Evolutionary conservation across 2,113 vertebrate genomes (phyloP).

Genomic region (Muntiacus muntjak): DNA sequence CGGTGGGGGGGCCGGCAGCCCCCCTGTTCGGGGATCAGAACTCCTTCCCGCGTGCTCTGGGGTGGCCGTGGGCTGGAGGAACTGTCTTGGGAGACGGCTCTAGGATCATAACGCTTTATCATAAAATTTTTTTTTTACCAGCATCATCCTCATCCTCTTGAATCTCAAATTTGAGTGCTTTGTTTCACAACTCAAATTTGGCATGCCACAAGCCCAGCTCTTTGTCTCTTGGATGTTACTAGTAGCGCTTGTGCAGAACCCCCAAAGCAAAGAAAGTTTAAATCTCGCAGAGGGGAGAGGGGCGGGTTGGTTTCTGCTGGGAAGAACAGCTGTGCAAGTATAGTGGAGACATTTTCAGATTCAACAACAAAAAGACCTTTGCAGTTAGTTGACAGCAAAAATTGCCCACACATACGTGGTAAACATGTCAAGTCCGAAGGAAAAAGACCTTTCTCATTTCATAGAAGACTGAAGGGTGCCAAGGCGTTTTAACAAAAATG

Average conservation of each 20-base stretch:
- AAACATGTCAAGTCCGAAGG: background rate
- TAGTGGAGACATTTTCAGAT: background rate
- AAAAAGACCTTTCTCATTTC: background rate
- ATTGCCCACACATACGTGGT: background rate
- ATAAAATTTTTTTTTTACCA: background rate
- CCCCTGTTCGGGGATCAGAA: background rate
- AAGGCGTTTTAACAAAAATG: background rate
- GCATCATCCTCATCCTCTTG: background rate
- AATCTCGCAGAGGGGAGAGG: slow-evolving; percentile 38
- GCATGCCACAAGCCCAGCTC: slow-evolving; percentile 26
- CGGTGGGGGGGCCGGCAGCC: background rate
- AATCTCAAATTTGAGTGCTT: slow-evolving; percentile 36
- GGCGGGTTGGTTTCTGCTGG: background rate
- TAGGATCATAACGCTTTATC: background rate
- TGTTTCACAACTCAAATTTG: slow-evolving; percentile 56
- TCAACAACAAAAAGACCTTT: background rate
- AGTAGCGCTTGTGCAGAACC: background rate
- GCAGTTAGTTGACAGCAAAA: background rate
- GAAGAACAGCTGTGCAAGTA: background rate
- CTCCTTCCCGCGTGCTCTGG: background rate
- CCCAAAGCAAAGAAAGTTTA: slow-evolving; percentile 59
- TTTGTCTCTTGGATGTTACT: slow-evolving; percentile 50
- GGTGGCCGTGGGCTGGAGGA: background rate
- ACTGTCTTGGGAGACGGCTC: background rate
- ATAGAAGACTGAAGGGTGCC: background rate